Conservation (phyloP, 2,888 invertebrate species). For the Sarcophaga subvicina region DNA sequence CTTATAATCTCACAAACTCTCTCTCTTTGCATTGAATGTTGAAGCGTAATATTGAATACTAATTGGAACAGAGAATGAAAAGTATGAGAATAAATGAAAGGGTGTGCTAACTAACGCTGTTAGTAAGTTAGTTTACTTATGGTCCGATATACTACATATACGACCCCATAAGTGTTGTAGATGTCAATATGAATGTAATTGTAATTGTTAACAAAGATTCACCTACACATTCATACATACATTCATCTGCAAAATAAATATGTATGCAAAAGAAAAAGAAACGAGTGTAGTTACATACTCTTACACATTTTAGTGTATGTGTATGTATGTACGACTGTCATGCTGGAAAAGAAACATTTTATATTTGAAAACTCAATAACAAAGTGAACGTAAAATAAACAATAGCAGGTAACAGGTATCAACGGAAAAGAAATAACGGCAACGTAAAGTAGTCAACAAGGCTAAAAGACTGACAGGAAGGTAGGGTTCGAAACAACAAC, state of each 20-base stretch:
- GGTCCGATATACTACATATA: no score
- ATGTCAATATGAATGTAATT: conserved; percentile 7
- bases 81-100: neutral
- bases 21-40: neutral
- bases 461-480: conserved; percentile 15
- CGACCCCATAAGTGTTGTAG: neutral
- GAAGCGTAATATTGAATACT: conserved; percentile 17
- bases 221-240: neutral
- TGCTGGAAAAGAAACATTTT: neutral
- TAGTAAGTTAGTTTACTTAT: neutral
- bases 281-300: no score
- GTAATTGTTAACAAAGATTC: neutral
- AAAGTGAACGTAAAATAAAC: conserved; percentile 12
- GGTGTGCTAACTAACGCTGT: neutral
- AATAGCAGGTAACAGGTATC: neutral
- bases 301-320: no score
- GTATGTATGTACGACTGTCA: no score
- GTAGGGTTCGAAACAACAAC: conserved; percentile 23
- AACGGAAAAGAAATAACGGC: neutral
- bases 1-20: neutral
- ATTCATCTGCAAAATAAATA: neutral
- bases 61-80: conserved; percentile 18
- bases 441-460: neutral
- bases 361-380: conserved; percentile 1
- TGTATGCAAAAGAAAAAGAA: neutral